Base-by-base conservation (phyloP, 64 coral and sea anemone genomes). In the Platygyra sinensis region DNA sequence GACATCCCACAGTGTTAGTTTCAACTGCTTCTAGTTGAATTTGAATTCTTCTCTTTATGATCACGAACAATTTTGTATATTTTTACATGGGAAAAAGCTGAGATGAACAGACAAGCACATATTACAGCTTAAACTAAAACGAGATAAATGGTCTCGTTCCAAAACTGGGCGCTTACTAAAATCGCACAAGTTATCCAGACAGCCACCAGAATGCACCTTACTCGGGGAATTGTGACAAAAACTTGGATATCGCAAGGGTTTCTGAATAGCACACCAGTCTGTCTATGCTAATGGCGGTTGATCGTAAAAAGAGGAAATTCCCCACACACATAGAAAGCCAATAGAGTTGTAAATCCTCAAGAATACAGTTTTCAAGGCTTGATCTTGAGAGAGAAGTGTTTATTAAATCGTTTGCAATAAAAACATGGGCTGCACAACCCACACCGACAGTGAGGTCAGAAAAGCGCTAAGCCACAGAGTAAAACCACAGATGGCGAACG, bases 231-330 rank as follows among this genome's bases (percentile, higher is more conserved):
- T 52, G 75, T 78, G 19, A 78, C 49, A n/a, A 52, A 78, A 25
- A 50, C 75, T 78, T 46, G 75, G 8, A 78, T 78, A 78, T 1
- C 22, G 75, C 24, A 78, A 50, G 0, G 39, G 39, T 17, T 78
- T 78, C 24, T 52, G 22, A 78, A 78, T n/a, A 8, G 75, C 75
- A 10, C n/a, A 78, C 51, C 10, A 78, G 75, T 52, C 75, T 78
- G 39, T 78, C 75, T 2, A 78, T 1, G 20, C 75, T 78, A 50
- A 54, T 78, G 0, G 39, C 39, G 22, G 75, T n/a, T 24, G 9
- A 78, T 78, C 51, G 42, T 78, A 24, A 39, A 55, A 2, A 78
- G 75, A 4, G n/a, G 75, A 78, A 8, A 78, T 24, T 55, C n/a
- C n/a, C 75, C 75, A 27, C 75, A 78, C 10, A 78, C 22, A 52